Evolutionary conservation across 1,140 invertebrate genomes (phyloP), one percentile per base, ranked within the genome.

Genomic region (Heterodera schachtii): DNA sequence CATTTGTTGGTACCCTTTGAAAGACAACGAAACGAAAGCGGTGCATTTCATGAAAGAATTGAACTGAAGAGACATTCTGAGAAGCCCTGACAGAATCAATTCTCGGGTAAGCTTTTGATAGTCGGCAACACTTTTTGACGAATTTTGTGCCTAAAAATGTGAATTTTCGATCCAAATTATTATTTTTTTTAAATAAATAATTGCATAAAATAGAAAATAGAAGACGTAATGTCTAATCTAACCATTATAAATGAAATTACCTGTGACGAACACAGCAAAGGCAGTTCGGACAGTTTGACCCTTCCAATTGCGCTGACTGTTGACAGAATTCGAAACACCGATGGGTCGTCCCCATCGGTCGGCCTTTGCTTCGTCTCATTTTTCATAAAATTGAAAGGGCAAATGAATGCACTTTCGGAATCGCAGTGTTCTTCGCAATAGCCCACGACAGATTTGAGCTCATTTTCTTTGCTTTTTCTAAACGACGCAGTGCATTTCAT

Each of bases 391-490:
- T 43, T 46, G 66, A 64, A 69, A 47, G 77, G 77, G 31, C 13
- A 70, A 41, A 69, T 41, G 70, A 69, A 49, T 5, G 60, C 43
- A 19, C 19, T 19, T 69, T 78, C 64, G 11, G 66, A 47, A 31
- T 78, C 70, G 47, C 64, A 70, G 46, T 71, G 13, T 21, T 13
- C 31, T 46, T 78, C 77, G 47, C 60, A 71, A 78, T 78, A 78
- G 16, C 66, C 16, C 21, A 78, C 66, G 5, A 78, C 44, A 47
- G 31, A 13, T 64, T 41, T 69, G 31, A 78, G 77, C 43, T 78
- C 70, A 3, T 69, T 66, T 46, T 49, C 2, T 46, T 44, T 78
- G 0, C 6, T 69, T 69, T 70, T 46, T 64, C 66, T 64, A n/a
- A 78, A 78, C 3, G 19, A 13, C 11, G 31, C 16, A 77, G n/a